phyloP scores from a whole-genome alignment of 37 sponge, comb jelly and placozoan genomes.

The Aplysina aerophoba region DNA sequence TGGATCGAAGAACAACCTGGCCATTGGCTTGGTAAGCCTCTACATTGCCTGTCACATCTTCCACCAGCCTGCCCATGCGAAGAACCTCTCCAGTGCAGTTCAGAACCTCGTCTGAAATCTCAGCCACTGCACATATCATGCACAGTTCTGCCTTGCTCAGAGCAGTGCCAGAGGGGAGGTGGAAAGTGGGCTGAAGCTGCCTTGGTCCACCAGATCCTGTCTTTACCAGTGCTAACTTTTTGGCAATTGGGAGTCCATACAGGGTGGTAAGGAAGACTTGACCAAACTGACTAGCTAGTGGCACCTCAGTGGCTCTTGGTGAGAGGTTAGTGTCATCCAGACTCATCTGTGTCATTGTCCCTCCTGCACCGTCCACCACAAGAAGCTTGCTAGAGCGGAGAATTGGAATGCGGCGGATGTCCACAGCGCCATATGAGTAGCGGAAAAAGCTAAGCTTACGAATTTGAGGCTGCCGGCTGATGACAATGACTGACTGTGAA shows the following conservation, averaged over 20 bases:
- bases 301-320: conserved; percentile 54
- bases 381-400: conserved; percentile 66
- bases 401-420: conserved; percentile 68
- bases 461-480: conserved; percentile 34
- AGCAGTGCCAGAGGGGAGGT: conserved; percentile 64
- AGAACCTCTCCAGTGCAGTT: conserved; percentile 52
- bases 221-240: conserved; percentile 44
- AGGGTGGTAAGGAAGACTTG: conserved; percentile 65
- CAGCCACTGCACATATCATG: conserved; percentile 54
- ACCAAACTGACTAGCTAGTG: conserved; percentile 80
- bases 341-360: conserved; percentile 52
- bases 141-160: conserved; percentile 55
- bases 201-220: conserved; percentile 16
- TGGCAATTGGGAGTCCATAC: conserved; percentile 48
- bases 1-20: conserved; percentile 23
- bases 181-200: conserved; percentile 30
- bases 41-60: conserved; percentile 30
- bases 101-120: conserved; percentile 65
- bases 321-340: conserved; percentile 58
- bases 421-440: conserved; percentile 72
- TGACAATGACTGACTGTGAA: conserved; percentile 31
- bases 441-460: conserved; percentile 20
- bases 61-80: conserved; percentile 45
- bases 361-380: conserved; percentile 62
- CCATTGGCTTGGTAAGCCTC: conserved; percentile 49